Base-by-base conservation (phyloP, 2,888 invertebrate species). In the Drosophila ustulata region DNA sequence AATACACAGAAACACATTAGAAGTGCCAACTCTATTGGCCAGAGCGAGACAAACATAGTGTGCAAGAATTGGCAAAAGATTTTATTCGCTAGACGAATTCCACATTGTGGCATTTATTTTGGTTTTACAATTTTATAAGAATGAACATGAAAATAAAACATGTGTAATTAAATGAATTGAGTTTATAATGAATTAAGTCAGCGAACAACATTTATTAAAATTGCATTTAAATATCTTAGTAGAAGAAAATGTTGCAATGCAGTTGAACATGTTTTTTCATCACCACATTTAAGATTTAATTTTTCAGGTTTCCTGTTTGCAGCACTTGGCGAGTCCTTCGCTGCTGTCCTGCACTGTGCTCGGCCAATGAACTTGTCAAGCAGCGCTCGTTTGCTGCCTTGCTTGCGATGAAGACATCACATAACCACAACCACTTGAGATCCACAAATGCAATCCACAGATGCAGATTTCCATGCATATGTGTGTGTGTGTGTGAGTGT, bases 331-430 rank as follows among this genome's bases (percentile, higher is more conserved):
- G 18, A 13, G 47, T 63, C 77, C 64, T 76, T 41, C 30, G n/a
- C n/a, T n/a, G 11, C 30, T 26, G 30, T 56, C 45, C 50, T 34
- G 53, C 18, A 34, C 39, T 57, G n/a, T 30, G 13, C 46, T 18
- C 77, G 81, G 81, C 76, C 88, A 88, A 85, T 81, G 88, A 81
- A 81, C 81, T 81, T 81, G 79, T 78, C 63, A 74, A 61, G 32
- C 59, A 52, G 7, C 18, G 18, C 18, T 18, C 18, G 18, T 18
- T 18, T 18, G 18, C 18, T 18, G 18, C 18, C 18, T 18, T 1
- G 26, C 59, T 61, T 18, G 46, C 32, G n/a, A 72, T 64, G 39
- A 65, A 75, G 76, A 75, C 65, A 57, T 74, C 74, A 62, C 57
- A 55, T 53, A 64, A 67, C 61, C 77, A 57, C 66, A 80, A 56